These are phyloP conservation scores for Notechis scutatus DNA, from an alignment of 2,113 vertebrate genomes.

Conservation along the genomic window DNA sequence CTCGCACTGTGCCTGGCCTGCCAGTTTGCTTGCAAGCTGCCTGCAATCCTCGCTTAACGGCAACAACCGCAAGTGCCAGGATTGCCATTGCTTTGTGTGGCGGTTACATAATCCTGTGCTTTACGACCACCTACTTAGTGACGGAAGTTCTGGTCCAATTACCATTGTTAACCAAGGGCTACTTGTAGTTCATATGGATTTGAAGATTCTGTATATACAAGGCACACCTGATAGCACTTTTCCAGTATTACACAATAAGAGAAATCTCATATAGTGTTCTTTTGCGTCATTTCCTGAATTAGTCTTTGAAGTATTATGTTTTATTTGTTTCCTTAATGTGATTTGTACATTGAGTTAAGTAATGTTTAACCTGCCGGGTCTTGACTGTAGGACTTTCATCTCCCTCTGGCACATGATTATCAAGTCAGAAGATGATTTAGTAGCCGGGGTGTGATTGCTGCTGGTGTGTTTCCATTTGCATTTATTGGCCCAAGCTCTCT, in stretches of 20 bases:
- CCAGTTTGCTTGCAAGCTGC: not conserved
- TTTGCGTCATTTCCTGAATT: not conserved
- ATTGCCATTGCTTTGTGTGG: not conserved
- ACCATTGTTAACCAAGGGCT: not conserved
- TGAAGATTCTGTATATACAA: not conserved
- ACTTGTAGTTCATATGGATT: not conserved
- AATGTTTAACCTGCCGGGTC: not conserved
- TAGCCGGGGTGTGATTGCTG: not conserved
- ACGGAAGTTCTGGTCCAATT: not conserved
- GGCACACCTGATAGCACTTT: not conserved
- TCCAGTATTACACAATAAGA: not conserved
- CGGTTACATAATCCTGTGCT: not conserved
- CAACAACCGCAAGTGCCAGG: not conserved
- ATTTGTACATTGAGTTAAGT: not conserved
- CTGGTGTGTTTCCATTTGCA: not conserved
- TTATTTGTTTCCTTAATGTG: not conserved
- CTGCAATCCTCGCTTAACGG: not conserved
- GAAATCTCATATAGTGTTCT: not conserved
- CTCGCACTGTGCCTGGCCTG: not conserved
- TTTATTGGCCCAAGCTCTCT: not conserved
- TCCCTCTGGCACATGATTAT: rapidly evolving
- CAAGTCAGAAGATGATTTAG: not conserved
- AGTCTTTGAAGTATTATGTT: not conserved
- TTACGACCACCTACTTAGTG: not conserved
- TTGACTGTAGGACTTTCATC: not conserved